Base-by-base conservation (phyloP, 2,797 vertebrate genomes). In the Micromesistius poutassou region DNA sequence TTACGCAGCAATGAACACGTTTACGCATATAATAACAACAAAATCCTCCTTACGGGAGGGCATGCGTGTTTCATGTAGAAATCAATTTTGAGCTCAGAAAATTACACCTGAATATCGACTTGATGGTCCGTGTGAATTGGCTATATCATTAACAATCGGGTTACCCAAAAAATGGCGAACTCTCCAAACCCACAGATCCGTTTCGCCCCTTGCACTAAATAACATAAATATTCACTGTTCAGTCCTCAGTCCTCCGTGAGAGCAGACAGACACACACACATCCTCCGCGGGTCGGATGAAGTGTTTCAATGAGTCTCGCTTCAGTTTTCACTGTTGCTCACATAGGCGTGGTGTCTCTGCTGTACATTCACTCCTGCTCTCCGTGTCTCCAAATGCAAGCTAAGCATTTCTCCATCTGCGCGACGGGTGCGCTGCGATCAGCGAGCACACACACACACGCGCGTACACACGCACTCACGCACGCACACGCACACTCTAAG, bases 1-100 rank as follows among this genome's bases (percentile, higher is more conserved):
- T 94, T 96, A 95, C 93, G 94, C 94, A 95, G 94, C 93, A 91
- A 96, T 95, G 94, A 94, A 93, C 94, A 87, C 84, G 16, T 88
- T 83, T 85, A 90, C 86, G 90, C 87, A 87, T 89, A 85, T 74
- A 86, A 91, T 81, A 84, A 91, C 74, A 79, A 77, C 87, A 90
- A 87, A 89, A 88, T 89, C 89, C 85, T 89, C 90, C 88, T 78
- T 13, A 71, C 81, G 62, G 89, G 87, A 76, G 76, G 36, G 85
- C 91, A 92, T 92, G 92, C 91, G 84, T 83, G 87, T 87, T 87
- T 70, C 85, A 86, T 82, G 90, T 76, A 82, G 80, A 86, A 87
- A 88, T 79, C 80, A 38, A 79, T 75, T 81, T 82, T 33, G 79
- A 83, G 81, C 81, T 83, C 76, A 74, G 78, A 81, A 85, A 89